phyloP scores from a whole-genome alignment of 1,140 invertebrate species.

The Drosophila mojavensis region DNA sequence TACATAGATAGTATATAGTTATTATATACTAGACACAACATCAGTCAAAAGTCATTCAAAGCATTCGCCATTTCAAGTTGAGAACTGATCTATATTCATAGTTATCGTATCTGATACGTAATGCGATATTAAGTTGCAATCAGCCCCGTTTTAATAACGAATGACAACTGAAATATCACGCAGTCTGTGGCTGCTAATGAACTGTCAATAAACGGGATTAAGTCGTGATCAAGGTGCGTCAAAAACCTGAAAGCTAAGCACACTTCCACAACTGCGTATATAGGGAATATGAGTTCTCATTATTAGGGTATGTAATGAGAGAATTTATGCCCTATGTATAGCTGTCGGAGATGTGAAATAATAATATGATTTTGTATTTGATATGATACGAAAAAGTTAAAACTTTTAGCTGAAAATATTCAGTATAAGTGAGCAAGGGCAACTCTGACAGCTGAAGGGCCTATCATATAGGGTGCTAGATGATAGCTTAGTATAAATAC shows the following conservation, averaged over 20 bases:
- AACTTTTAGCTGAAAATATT: too few relatives aligned
- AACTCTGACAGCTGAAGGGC: too few relatives aligned
- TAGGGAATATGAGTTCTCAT: too few relatives aligned
- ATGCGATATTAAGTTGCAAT: neutral
- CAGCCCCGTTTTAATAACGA: slow-evolving; percentile 17
- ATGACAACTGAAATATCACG: slow-evolving; percentile 33
- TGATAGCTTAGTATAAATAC: too few relatives aligned
- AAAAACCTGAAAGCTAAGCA: slow-evolving; percentile 36
- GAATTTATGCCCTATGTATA: too few relatives aligned
- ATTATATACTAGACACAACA: neutral
- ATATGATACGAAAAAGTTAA: too few relatives aligned
- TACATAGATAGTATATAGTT: neutral
- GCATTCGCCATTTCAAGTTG: neutral
- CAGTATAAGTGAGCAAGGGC: too few relatives aligned
- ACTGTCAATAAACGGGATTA: slow-evolving; percentile 73
- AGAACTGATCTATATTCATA: neutral
- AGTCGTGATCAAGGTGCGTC: slow-evolving; percentile 67
- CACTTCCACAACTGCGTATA: too few relatives aligned
- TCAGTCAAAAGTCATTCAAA: slow-evolving; percentile 1
- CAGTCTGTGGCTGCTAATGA: slow-evolving; percentile 67
- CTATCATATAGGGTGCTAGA: too few relatives aligned
- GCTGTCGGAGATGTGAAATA: too few relatives aligned
- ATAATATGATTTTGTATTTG: too few relatives aligned
- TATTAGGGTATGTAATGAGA: too few relatives aligned
- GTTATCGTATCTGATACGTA: neutral